These are phyloP conservation scores for Hestina assimilis DNA, from an alignment of 1,140 invertebrate genomes.

Conservation along the genomic window DNA sequence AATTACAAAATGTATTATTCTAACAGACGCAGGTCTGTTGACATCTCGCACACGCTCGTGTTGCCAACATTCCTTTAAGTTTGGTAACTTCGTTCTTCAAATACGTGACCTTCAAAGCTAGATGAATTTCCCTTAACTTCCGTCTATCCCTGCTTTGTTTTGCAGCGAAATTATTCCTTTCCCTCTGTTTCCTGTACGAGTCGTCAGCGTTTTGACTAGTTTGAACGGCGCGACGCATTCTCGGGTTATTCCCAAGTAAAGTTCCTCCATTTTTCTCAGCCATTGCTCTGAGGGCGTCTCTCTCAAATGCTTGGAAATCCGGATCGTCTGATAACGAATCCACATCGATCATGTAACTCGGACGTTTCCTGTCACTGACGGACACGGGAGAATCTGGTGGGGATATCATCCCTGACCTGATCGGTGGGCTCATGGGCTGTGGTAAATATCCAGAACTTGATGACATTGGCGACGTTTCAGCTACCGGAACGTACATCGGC, in stretches of 20 bases:
- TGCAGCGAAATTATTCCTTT: slow-evolving; percentile 97
- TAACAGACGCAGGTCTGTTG: slow-evolving; percentile 29
- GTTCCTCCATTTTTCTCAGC: slow-evolving; percentile 79
- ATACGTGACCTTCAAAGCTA: slow-evolving; percentile 91
- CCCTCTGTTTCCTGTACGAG: slow-evolving; percentile 91
- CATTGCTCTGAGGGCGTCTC: slow-evolving; percentile 82
- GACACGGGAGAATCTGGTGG: slow-evolving; percentile 36
- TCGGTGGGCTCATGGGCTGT: slow-evolving; percentile 24
- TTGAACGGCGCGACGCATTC: slow-evolving; percentile 80
- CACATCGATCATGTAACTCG: slow-evolving; percentile 46
- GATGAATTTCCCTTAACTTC: slow-evolving; percentile 93
- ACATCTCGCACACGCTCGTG: slow-evolving; percentile 16
- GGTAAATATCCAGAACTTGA: slow-evolving; percentile 30
- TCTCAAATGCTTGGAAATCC: slow-evolving; percentile 83
- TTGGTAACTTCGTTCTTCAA: slow-evolving; percentile 64
- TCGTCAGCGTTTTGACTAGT: slow-evolving; percentile 78
- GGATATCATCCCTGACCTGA: slow-evolving; percentile 33
- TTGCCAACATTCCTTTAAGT: slow-evolving; percentile 15
- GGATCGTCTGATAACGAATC: slow-evolving; percentile 68
- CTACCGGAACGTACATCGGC: slow-evolving; percentile 8
- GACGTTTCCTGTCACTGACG: slow-evolving; percentile 17
- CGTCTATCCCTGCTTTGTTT: slow-evolving; percentile 95
- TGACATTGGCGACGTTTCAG: slow-evolving; percentile 34
- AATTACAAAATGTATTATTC: slow-evolving; percentile 2
- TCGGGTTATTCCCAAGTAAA: slow-evolving; percentile 80